A percentile compares a stretch with the other conserved stretches of the same genome.
phyloP scores from a whole-genome alignment of 2,888 invertebrate genomes.

The Ryuthela nishihirai region DNA sequence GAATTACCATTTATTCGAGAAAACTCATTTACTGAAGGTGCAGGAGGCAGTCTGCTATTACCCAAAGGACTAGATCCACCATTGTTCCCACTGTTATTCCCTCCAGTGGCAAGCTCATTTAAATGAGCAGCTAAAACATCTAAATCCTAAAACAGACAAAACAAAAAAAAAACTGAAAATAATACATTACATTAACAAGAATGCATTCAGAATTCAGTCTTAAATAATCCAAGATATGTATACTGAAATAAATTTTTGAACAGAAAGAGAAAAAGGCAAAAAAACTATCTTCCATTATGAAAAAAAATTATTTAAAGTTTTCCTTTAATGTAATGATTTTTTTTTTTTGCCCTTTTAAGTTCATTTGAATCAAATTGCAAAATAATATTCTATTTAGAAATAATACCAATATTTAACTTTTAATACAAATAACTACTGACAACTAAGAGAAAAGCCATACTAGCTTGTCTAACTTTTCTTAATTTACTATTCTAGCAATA shows the following conservation, averaged over 20 bases:
- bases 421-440: too few species aligned
- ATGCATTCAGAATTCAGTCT: neutral
- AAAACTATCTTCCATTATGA: too few species aligned
- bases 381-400: too few species aligned
- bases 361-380: too few species aligned
- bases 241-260: neutral
- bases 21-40: slow-evolving; percentile 22
- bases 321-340: too few species aligned
- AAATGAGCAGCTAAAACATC: slow-evolving; percentile 94
- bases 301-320: too few species aligned
- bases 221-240: neutral
- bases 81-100: slow-evolving; percentile 10
- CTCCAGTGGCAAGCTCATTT: slow-evolving; percentile 76
- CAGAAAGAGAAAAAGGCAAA: too few species aligned
- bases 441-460: too few species aligned
- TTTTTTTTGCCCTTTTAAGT: too few species aligned
- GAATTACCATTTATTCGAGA: slow-evolving; percentile 37
- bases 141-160: slow-evolving; percentile 60
- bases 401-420: too few species aligned
- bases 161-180: neutral
- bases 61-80: slow-evolving; percentile 21
- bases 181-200: neutral
- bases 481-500: too few species aligned
- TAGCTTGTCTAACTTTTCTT: too few species aligned
- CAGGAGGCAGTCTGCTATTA: slow-evolving; percentile 16